Evolutionary conservation across 2,888 invertebrate genomes (phyloP).

Genomic region (Agonopterix subpropinquella): DNA sequence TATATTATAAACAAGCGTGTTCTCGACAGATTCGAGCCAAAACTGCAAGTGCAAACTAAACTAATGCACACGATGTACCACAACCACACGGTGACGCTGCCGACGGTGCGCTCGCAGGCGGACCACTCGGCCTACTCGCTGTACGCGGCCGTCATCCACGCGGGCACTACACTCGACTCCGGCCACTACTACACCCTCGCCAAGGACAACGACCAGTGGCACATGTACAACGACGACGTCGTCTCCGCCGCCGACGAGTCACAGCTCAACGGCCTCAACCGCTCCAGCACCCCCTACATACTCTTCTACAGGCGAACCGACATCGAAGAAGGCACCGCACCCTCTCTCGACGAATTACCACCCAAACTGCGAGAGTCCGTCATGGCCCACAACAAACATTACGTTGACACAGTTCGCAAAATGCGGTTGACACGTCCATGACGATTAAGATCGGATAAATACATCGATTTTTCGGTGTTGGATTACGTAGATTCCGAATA

Average conservation of each 20-base stretch:
- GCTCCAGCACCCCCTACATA: conserved; percentile 89
- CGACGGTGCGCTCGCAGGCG: conserved; percentile 46
- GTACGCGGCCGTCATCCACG: conserved; percentile 90
- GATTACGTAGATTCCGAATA: conserved; percentile 26
- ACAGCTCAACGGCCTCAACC: conserved; percentile 78
- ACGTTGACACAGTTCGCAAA: conserved; percentile 39
- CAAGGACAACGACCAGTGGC: conserved; percentile 82
- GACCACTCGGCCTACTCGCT: conserved; percentile 77
- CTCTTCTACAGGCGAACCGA: conserved; percentile 80
- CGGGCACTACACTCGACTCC: conserved; percentile 87
- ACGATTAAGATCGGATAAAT: conserved; percentile 44
- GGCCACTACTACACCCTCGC: conserved; percentile 93
- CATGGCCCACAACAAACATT: conserved; percentile 49
- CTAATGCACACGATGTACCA: conserved; percentile 81
- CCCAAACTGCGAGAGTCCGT: conserved; percentile 42
- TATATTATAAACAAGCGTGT: background rate
- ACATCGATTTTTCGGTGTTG: conserved; percentile 39
- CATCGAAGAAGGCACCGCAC: conserved; percentile 46
- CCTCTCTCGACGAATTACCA: conserved; percentile 45
- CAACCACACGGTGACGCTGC: conserved; percentile 72
- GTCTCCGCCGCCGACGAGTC: conserved; percentile 78
- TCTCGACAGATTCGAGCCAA: conserved; percentile 48
- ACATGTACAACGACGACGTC: conserved; percentile 86
- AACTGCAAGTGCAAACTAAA: conserved; percentile 83
- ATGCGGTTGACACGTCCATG: conserved; percentile 41